Evolutionary conservation across 2,888 invertebrate species (phyloP).

Genomic region (Listrodromus nycthemerus): DNA sequence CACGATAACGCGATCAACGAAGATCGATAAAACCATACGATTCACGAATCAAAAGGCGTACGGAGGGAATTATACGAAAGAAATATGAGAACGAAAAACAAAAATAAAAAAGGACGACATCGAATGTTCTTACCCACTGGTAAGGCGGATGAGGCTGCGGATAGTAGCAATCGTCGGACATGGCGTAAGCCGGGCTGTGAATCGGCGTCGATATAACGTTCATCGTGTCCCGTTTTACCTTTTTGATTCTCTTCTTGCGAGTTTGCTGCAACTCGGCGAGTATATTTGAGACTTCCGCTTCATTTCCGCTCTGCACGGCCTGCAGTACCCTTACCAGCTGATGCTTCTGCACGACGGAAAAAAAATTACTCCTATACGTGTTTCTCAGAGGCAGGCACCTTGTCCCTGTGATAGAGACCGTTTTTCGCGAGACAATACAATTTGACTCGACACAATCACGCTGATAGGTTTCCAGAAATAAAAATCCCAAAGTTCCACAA

Average conservation of each 20-base stretch:
- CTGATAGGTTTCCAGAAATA: not conserved
- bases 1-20: slow-evolving; percentile 6
- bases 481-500: not conserved
- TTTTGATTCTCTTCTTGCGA: slow-evolving; percentile 78
- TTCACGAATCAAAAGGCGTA: not conserved
- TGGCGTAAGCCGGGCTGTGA: slow-evolving; percentile 75
- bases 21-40: not conserved
- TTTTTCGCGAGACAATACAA: not conserved
- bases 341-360: slow-evolving; percentile 74
- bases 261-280: slow-evolving; percentile 78
- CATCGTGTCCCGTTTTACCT: slow-evolving; percentile 71
- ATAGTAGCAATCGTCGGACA: slow-evolving; percentile 78
- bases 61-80: not conserved
- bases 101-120: slow-evolving; percentile 17
- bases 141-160: slow-evolving; percentile 76
- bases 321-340: slow-evolving; percentile 78
- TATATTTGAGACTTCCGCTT: slow-evolving; percentile 74
- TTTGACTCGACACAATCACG: not conserved
- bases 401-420: not conserved
- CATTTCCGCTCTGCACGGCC: slow-evolving; percentile 77
- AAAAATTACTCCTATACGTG: not conserved
- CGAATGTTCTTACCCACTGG: slow-evolving; percentile 77
- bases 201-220: slow-evolving; percentile 74
- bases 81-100: not conserved
- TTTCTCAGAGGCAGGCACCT: not conserved